These are phyloP conservation scores for Rhabditoides inermis DNA, from an alignment of 2,888 invertebrate genomes.

Conservation along the genomic window DNA sequence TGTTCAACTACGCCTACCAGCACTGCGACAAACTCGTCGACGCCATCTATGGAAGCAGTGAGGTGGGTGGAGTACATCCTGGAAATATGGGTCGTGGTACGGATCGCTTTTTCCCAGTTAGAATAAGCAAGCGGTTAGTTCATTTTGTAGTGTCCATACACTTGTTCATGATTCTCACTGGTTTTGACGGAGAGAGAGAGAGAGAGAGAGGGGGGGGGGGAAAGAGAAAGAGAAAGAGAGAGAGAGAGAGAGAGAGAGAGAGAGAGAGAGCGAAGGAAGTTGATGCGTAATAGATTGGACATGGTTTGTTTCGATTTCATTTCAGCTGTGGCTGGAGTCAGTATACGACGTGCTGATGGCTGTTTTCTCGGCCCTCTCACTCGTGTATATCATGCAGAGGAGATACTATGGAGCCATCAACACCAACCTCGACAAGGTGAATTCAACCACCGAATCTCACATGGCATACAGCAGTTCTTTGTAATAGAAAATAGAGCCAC, in stretches of 20 bases:
- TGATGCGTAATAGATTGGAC: too few species aligned
- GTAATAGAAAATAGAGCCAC: too few species aligned
- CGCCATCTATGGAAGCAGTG: conserved; percentile 32
- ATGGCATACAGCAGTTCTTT: too few species aligned
- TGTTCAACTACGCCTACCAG: conserved; percentile 40
- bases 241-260: background rate
- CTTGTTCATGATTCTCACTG: too few species aligned
- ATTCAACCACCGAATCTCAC: too few species aligned
- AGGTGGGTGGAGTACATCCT: too few species aligned
- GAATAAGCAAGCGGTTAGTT: too few species aligned
- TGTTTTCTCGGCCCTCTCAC: conserved; percentile 35
- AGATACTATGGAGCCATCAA: conserved; percentile 46
- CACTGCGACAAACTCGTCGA: conserved; percentile 41
- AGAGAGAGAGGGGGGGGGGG: too few species aligned
- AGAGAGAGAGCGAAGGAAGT: background rate
- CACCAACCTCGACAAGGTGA: conserved; percentile 38
- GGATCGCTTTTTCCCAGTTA: too few species aligned
- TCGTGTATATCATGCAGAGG: conserved; percentile 47
- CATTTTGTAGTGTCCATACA: too few species aligned
- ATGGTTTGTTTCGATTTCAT: background rate
- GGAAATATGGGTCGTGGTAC: too few species aligned
- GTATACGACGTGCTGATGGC: conserved; percentile 43
- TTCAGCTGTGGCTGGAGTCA: conserved; percentile 39
- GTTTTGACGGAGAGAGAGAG: too few species aligned
- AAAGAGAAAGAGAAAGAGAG: background rate